phyloP scores from a whole-genome alignment of 2,113 vertebrate genomes.

The Corythoichthys haematopterus region DNA sequence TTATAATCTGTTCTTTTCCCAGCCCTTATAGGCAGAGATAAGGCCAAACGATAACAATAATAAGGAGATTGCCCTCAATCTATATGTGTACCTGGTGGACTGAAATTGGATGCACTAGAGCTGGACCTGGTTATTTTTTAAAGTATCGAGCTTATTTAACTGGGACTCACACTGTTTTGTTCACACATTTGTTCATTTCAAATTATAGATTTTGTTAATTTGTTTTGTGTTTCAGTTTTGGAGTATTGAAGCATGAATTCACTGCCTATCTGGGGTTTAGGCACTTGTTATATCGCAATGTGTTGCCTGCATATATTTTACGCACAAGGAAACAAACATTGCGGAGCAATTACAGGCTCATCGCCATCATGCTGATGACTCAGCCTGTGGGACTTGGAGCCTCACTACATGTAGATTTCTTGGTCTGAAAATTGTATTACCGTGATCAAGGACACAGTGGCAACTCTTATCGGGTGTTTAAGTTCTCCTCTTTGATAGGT shows the following conservation, averaged over 20 bases:
- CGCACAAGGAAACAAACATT: constrained; percentile 3
- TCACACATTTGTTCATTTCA: neutral
- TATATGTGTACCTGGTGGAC: neutral
- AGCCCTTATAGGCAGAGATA: too few relatives aligned
- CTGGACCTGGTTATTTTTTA: neutral
- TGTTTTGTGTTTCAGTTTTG: neutral
- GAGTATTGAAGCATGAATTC: neutral
- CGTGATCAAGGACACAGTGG: constrained; percentile 44
- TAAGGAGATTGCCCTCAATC: neutral
- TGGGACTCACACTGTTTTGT: neutral
- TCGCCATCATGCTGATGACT: neutral
- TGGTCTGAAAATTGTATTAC: constrained; percentile 34
- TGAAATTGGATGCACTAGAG: neutral
- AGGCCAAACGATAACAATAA: too few relatives aligned
- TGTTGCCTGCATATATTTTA: constrained; percentile 1
- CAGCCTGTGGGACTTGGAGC: neutral
- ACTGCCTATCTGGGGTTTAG: neutral
- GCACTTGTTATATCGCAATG: neutral
- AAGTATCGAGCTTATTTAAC: neutral
- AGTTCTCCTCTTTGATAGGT: constrained; percentile 48
- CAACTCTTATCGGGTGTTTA: constrained; percentile 41
- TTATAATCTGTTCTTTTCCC: too few relatives aligned
- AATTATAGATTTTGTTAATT: constrained; percentile 4
- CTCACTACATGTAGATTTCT: constrained; percentile 15
- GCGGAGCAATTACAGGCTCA: neutral